Conservation (phyloP, 2,797 vertebrate genomes). For the Sebastes steindachneri region DNA sequence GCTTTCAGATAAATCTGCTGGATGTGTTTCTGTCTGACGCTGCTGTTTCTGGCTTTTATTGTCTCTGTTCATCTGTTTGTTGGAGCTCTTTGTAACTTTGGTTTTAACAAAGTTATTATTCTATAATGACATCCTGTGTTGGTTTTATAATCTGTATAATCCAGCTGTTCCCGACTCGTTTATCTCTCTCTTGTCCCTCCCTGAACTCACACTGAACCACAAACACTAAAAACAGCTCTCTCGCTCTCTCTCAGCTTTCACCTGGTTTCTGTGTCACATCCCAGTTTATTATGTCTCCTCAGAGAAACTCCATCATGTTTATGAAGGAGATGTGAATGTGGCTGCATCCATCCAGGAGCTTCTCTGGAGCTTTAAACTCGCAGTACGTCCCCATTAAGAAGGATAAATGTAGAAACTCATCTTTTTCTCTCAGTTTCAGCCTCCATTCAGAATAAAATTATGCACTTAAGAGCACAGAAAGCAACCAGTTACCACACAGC, state of each 20-base stretch:
- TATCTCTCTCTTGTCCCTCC: constrained; percentile 24
- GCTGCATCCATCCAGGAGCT: no score
- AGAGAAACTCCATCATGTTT: background rate
- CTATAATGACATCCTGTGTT: constrained; percentile 31
- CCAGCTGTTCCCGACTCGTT: constrained; percentile 37
- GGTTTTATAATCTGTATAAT: constrained; percentile 58
- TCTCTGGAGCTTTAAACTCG: no score
- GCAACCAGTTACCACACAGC: no score
- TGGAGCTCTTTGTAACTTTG: constrained; percentile 28
- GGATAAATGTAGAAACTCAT: no score
- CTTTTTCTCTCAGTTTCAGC: no score
- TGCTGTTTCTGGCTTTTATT: background rate
- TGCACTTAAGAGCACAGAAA: no score
- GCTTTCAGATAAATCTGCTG: background rate
- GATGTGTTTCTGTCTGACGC: background rate
- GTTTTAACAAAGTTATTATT: constrained; percentile 29
- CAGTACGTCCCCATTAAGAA: no score
- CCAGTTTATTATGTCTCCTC: background rate
- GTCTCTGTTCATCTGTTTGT: background rate
- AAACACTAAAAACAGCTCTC: background rate
- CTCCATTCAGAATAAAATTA: no score
- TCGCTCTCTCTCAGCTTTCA: background rate
- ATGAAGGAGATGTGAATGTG: background rate
- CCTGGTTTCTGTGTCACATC: background rate
- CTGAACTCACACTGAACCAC: constrained; percentile 23